Percentiles rank a stretch among this genome's conserved stretches.
Evolutionary conservation across 2,888 invertebrate species (phyloP).

Genomic region (Atethmia centrago): DNA sequence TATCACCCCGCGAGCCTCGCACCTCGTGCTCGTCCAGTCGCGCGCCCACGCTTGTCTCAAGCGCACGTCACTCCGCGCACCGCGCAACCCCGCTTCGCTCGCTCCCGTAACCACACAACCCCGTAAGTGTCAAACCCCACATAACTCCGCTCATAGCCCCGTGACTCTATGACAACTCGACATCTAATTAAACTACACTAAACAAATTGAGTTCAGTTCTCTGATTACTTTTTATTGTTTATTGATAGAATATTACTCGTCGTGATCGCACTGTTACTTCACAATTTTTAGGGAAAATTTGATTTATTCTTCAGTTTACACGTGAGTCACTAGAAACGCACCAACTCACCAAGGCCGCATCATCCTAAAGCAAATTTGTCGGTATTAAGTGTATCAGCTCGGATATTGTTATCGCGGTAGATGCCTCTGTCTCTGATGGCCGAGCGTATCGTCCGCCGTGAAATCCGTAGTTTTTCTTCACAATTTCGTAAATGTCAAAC

Average conservation of each 20-base stretch:
- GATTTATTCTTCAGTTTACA: slow-evolving; percentile 51
- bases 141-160: slow-evolving; percentile 10
- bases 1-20: slow-evolving; percentile 86
- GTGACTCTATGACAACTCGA: not conserved
- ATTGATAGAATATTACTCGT: slow-evolving; percentile 26
- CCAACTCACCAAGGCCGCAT: slow-evolving; percentile 76
- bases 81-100: slow-evolving; percentile 52
- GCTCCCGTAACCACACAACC: slow-evolving; percentile 49
- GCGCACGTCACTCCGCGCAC: slow-evolving; percentile 72
- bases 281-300: slow-evolving; percentile 53
- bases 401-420: slow-evolving; percentile 78
- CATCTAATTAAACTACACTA: slow-evolving; percentile 10
- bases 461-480: slow-evolving; percentile 63
- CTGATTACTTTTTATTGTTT: slow-evolving; percentile 36
- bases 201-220: slow-evolving; percentile 2
- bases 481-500: slow-evolving; percentile 48
- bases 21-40: slow-evolving; percentile 75
- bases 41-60: slow-evolving; percentile 80
- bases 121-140: slow-evolving; percentile 54
- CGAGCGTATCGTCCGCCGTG: slow-evolving; percentile 57
- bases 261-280: slow-evolving; percentile 65
- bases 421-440: slow-evolving; percentile 60
- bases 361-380: slow-evolving; percentile 83
- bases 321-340: slow-evolving; percentile 68
- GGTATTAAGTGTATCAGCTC: slow-evolving; percentile 80